A percentile compares a stretch with the other conserved stretches of the same genome.
Conservation (phyloP, 2,888 invertebrate species). For the Slavum lentiscoides region DNA sequence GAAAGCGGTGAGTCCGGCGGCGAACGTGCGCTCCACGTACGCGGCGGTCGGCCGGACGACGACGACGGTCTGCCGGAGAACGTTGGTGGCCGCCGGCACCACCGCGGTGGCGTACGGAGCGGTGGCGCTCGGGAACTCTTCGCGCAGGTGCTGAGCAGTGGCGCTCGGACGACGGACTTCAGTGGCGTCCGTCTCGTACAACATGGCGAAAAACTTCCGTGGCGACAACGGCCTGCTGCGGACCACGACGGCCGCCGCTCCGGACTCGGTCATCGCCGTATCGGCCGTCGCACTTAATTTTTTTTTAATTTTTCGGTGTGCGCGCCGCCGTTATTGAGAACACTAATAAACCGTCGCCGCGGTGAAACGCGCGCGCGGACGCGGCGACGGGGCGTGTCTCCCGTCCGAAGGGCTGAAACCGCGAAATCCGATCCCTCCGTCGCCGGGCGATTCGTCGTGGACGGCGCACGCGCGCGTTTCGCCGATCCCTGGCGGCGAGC, state of each 20-base stretch:
- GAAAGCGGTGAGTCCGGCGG: slow-evolving; percentile 66
- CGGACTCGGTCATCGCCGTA: slow-evolving; percentile 27
- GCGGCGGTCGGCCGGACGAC: slow-evolving; percentile 29
- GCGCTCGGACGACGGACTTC: neutral
- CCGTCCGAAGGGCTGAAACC: no score
- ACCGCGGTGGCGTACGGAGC: neutral
- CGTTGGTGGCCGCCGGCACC: neutral
- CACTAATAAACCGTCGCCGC: no score
- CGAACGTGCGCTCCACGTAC: slow-evolving; percentile 62
- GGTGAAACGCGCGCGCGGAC: no score
- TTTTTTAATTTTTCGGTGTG: no score
- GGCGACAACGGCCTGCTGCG: slow-evolving; percentile 55
- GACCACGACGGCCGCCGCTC: slow-evolving; percentile 38
- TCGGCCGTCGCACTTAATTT: neutral
- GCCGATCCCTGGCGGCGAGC: no score
- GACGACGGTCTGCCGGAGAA: slow-evolving; percentile 24
- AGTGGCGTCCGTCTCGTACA: slow-evolving; percentile 54
- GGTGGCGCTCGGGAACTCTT: neutral
- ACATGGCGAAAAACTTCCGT: slow-evolving; percentile 55
- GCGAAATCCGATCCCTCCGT: no score
- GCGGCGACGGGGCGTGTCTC: no score
- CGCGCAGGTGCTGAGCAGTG: neutral
- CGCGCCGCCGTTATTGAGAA: neutral
- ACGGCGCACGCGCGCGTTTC: no score
- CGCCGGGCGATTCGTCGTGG: no score